Base-by-base conservation (phyloP, 2,888 invertebrate genomes). In the Nomada fabriciana region DNA sequence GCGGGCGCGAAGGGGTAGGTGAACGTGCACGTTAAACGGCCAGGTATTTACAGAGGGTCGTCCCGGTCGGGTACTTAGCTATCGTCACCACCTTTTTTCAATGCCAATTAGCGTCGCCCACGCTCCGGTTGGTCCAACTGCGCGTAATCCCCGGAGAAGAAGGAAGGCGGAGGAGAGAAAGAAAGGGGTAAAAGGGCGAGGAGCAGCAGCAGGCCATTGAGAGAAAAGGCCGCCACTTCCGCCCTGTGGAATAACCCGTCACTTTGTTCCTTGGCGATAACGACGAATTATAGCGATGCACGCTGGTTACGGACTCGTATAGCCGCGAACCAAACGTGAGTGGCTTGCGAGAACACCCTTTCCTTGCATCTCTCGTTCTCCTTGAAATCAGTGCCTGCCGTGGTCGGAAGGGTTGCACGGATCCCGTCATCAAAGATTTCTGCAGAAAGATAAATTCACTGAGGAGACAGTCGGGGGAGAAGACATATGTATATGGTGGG, bases 51-150 rank as follows among this genome's bases (percentile, higher is more conserved):
- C 76, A 59, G 74, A 82, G 82, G 82, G 76, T 82, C 71, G 82
- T 80, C 72, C 76, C 57, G 75, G 72, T 76, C 83, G 82, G 77
- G 88, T 88, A 90, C 91, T 91, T 90, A 89, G 88, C 88, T 86
- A 89, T 90, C 90, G 89, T 91, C 91, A 87, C 85, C 92, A 91
- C 92, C 92, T 92, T 92, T 91, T 91, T 89, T 92, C 91, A 92
- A 92, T 92, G 90, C 92, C 92, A 92, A 92, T 92, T 92, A 92
- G 89, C 91, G 89, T 82, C 87, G 86, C 86, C 84, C 71, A 80
- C 80, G 85, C 88, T 81, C 86, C 86, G 85, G 75, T 89, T 89
- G 74, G 81, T 81, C 65, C 75, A 36, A 82, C 83, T 77, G 71
- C 57, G 74, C 20, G 82, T 81, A 82, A 82, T 82, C 59, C 72